A percentile compares a stretch with the other conserved stretches of the same genome.
These are phyloP conservation scores for Chloropsis cyanopogon DNA, from an alignment of 2,113 vertebrate genomes.

Conservation along the genomic window DNA sequence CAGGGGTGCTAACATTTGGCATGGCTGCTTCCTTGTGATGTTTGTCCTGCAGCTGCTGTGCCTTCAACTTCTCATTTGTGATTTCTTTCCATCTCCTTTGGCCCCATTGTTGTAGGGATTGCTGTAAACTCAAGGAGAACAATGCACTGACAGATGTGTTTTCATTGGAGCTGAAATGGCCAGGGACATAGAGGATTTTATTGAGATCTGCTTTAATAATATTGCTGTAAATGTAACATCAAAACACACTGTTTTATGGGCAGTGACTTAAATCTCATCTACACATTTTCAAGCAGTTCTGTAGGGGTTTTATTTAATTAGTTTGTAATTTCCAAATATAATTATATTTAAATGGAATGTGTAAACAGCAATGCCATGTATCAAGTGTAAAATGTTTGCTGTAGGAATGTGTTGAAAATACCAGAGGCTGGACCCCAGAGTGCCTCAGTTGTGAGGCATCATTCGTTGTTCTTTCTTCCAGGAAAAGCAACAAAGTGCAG, in stretches of 20 bases:
- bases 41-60: not conserved
- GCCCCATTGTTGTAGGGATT: not conserved
- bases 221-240: not conserved
- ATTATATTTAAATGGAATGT: not conserved
- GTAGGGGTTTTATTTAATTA: not conserved
- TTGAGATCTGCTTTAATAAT: not conserved
- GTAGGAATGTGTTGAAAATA: not conserved
- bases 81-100: not conserved
- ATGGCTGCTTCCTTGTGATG: not conserved
- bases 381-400: constrained; percentile 7
- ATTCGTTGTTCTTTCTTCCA: not conserved
- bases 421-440: not conserved
- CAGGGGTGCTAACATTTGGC: not conserved
- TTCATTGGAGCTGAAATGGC: not conserved
- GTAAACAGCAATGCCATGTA: not conserved
- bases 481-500: not conserved
- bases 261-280: not conserved
- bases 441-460: not conserved
- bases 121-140: not conserved
- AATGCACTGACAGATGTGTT: not conserved
- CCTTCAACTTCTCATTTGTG: not conserved
- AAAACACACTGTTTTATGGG: not conserved
- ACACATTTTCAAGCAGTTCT: not conserved
- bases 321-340: not conserved
- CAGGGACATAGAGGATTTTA: not conserved